These are phyloP conservation scores for Venusia cambrica DNA, from an alignment of 2,888 invertebrate genomes.

Conservation along the genomic window DNA sequence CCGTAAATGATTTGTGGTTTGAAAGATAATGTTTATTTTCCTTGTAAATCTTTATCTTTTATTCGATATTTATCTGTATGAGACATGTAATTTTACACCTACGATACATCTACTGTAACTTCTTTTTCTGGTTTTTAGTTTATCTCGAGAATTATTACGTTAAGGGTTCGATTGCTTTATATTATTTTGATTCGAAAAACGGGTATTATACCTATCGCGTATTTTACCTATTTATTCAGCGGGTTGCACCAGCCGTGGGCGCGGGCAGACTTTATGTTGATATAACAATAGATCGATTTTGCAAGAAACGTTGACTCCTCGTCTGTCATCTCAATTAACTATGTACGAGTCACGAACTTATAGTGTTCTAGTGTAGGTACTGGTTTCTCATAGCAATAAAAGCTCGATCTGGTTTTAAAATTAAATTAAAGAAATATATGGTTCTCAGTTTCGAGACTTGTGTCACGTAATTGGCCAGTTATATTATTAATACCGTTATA, in stretches of 20 bases:
- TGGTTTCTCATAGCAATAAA: constrained; percentile 12
- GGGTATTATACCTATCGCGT: too few relatives aligned
- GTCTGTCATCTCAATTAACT: constrained; percentile 31
- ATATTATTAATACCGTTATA: too few relatives aligned
- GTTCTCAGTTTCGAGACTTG: neutral
- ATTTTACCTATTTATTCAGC: too few relatives aligned
- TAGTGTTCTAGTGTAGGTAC: constrained; percentile 22
- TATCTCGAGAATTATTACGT: constrained; percentile 23
- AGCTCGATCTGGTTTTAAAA: constrained; percentile 9
- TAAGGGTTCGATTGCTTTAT: constrained; percentile 34
- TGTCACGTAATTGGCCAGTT: constrained; percentile 4
- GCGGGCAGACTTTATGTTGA: too few relatives aligned
- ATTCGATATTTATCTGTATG: constrained; percentile 3
- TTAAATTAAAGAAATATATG: constrained; percentile 4
- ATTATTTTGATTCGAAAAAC: too few relatives aligned
- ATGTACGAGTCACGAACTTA: constrained; percentile 25
- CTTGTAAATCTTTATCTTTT: constrained; percentile 2
- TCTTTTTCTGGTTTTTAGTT: constrained; percentile 15
- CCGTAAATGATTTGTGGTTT: constrained; percentile 10
- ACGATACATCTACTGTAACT: constrained; percentile 34
- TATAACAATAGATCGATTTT: constrained; percentile 43
- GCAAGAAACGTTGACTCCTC: constrained; percentile 33
- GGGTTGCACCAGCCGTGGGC: too few relatives aligned
- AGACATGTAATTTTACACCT: constrained; percentile 3
- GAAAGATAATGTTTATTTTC: constrained; percentile 6